Percentiles rank a stretch among this genome's conserved stretches.
phyloP scores from a whole-genome alignment of 2,797 vertebrate genomes.

The Enteromius thamalakanensis region DNA sequence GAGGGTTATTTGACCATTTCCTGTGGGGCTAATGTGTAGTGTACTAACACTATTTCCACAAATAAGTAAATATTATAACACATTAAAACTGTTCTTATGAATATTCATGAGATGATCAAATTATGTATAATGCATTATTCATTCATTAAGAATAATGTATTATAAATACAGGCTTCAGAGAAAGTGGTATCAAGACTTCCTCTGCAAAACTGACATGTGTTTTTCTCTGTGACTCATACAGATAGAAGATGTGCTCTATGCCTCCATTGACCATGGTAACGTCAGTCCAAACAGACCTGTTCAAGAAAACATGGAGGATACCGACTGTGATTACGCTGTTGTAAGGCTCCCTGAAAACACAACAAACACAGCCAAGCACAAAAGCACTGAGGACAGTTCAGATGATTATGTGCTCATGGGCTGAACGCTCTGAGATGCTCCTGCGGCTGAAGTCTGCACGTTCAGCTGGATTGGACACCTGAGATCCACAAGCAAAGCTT shows the following conservation, averaged over 20 bases:
- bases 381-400: slow-evolving; percentile 61
- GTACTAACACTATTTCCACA: no score
- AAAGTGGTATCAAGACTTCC: neutral
- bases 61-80: no score
- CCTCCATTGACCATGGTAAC: slow-evolving; percentile 71
- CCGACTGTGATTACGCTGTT: slow-evolving; percentile 71
- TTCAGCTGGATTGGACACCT: neutral
- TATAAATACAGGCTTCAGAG: no score
- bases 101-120: no score
- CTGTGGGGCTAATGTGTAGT: no score
- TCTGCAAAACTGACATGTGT: neutral
- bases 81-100: no score
- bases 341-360: slow-evolving; percentile 59
- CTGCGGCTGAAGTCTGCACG: no score
- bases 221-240: slow-evolving; percentile 34
- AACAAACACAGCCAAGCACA: slow-evolving; percentile 37
- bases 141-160: no score
- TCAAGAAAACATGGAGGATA: neutral
- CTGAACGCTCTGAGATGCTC: slow-evolving; percentile 52
- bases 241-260: slow-evolving; percentile 72
- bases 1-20: no score
- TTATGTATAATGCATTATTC: no score
- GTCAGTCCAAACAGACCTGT: slow-evolving; percentile 14
- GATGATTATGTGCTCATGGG: slow-evolving; percentile 79
- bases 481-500: neutral